Base-by-base conservation (phyloP, 2,888 invertebrate species). In the Lasius platythorax region DNA sequence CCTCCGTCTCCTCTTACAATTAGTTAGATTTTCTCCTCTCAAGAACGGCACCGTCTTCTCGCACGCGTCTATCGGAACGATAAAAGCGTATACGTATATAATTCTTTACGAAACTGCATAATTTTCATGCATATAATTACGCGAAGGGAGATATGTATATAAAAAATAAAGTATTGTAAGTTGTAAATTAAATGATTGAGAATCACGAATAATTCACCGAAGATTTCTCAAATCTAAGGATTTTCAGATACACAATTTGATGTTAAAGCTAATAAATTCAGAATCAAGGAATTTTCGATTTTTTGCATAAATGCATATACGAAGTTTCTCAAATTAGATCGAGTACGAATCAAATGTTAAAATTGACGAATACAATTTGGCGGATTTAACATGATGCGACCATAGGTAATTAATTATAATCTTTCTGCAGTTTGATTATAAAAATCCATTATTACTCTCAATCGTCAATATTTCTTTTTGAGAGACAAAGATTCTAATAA, bases 11-110 rank as follows among this genome's bases (percentile, higher is more conserved):
- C 30, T 56, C 28, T 66, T 4, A 37, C 23, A 23, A 23, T 23
- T 23, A 23, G 23, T 23, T 46, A 37, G n/a, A 78, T 76, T 76
- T 83, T 83, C 50, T 64, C 83, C 66, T 72, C 73, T 46, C n/a
- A 46, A 33, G 3, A 81, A 23, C 15, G 72, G 9, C n/a, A 40
- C 53, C 18, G 23, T 18, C 61, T 40, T 68, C 53, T 67, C 40
- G 18, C 30, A 30, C 30, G 15, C 30, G 4, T 30, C 50, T 58
- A 33, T 30, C 56, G n/a, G 43, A 46, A 46, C 37, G 79, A 79
- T 61, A 72, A 61, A 23, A 46, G 8, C n/a, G 1, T 75, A 46
- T 33, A 43, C 15, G 2, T 37, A n/a, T 28, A 23, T 30, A 18
- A 8, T n/a, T n/a, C 3, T 4, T n/a, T 53, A n/a, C 8, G n/a